A percentile compares a stretch with the other conserved stretches of the same genome.
Conservation (phyloP, 2,797 vertebrate species). For the Kryptopterus vitreolus region DNA sequence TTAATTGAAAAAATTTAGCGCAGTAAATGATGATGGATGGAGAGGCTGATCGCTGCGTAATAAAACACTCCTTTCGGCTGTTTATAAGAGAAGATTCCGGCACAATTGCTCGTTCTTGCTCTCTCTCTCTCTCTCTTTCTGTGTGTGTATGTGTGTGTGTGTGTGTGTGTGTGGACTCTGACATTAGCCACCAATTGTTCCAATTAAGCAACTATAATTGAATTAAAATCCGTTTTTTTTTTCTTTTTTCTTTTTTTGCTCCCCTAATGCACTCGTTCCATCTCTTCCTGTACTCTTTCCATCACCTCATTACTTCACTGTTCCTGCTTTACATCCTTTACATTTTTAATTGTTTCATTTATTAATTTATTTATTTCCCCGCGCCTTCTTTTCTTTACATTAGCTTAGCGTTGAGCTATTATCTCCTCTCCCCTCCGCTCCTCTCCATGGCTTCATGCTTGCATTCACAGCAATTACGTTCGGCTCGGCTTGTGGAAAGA, state of each 20-base stretch:
- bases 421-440: slow-evolving; percentile 68
- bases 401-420: slow-evolving; percentile 68
- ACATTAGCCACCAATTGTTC: slow-evolving; percentile 38
- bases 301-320: slow-evolving; percentile 21
- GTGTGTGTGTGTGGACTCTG: slow-evolving; percentile 3
- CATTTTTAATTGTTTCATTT: slow-evolving; percentile 52
- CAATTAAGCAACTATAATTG: slow-evolving; percentile 39
- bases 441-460: slow-evolving; percentile 71
- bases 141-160: slow-evolving; percentile 30
- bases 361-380: neutral
- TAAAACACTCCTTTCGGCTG: slow-evolving; percentile 8
- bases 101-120: too few relatives aligned
- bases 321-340: slow-evolving; percentile 46
- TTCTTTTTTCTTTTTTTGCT: too few relatives aligned
- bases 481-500: slow-evolving; percentile 69
- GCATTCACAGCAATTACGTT: slow-evolving; percentile 81
- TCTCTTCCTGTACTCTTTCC: slow-evolving; percentile 18
- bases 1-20: slow-evolving; percentile 26
- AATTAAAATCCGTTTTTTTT: slow-evolving; percentile 46
- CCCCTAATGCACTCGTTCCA: slow-evolving; percentile 30
- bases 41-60: slow-evolving; percentile 13
- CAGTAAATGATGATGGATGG: slow-evolving; percentile 23
- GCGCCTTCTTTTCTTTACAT: slow-evolving; percentile 7
- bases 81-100: slow-evolving; percentile 12
- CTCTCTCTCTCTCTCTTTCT: too few relatives aligned